Percentiles rank a stretch among this genome's conserved stretches.
Conservation (phyloP, 2,888 invertebrate genomes). For the Ichneumoninae sp. region DNA sequence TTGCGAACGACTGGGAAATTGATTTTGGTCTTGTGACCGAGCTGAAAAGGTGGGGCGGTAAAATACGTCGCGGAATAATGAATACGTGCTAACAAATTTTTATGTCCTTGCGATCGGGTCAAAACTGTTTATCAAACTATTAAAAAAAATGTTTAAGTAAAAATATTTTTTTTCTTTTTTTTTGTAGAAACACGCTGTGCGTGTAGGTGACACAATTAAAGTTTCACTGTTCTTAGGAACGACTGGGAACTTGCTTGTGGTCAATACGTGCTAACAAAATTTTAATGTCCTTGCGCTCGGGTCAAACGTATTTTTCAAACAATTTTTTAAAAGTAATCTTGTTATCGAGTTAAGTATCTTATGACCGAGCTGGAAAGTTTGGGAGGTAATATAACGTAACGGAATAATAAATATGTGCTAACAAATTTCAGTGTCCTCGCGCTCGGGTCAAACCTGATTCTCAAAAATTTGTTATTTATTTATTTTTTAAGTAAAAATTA, state of each 20-base stretch:
- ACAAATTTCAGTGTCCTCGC: conserved; percentile 59
- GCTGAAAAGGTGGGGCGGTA: conserved; percentile 36
- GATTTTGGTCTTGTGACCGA: conserved; percentile 37
- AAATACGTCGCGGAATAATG: conserved; percentile 47
- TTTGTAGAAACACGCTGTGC: not conserved
- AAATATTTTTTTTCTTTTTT: too few relatives aligned
- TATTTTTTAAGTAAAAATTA: too few relatives aligned
- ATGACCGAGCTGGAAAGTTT: conserved; percentile 50
- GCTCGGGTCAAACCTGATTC: not conserved
- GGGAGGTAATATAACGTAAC: conserved; percentile 48
- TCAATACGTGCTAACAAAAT: conserved; percentile 49
- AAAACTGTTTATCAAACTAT: too few relatives aligned
- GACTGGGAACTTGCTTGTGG: not conserved
- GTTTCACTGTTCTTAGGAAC: conserved; percentile 49
- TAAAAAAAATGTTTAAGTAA: too few relatives aligned
- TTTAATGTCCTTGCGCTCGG: conserved; percentile 46
- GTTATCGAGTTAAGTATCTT: not conserved
- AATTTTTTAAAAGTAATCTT: too few relatives aligned
- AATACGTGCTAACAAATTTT: conserved; percentile 64
- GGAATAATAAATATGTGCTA: conserved; percentile 56
- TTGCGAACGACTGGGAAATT: not conserved
- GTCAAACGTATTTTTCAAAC: not conserved
- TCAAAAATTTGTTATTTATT: too few relatives aligned
- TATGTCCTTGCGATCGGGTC: conserved; percentile 37
- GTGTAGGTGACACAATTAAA: conserved; percentile 52